Conservation (phyloP, 2,888 invertebrate species). For the Temnothorax unifasciatus region DNA sequence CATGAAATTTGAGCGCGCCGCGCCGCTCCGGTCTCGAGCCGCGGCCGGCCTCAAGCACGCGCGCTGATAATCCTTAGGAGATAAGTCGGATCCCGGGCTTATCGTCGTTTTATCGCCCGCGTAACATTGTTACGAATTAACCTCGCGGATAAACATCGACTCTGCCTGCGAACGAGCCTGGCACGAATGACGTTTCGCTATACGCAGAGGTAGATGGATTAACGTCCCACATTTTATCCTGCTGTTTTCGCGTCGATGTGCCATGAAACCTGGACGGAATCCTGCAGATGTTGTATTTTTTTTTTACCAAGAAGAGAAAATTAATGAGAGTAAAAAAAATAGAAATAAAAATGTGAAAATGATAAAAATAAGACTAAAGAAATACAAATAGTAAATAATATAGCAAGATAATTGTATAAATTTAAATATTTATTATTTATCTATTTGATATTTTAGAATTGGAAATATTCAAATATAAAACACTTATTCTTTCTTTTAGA, state of each 20-base stretch:
- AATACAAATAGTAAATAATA: neutral
- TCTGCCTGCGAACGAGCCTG: neutral
- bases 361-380: neutral
- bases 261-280: neutral
- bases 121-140: constrained; percentile 55
- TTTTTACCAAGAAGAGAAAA: neutral
- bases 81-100: constrained; percentile 43
- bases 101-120: constrained; percentile 50
- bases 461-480: neutral
- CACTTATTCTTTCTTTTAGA: neutral
- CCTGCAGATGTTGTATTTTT: neutral
- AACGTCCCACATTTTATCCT: constrained; percentile 6
- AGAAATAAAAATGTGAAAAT: neutral
- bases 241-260: neutral
- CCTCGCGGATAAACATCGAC: constrained; percentile 46
- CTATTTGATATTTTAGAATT: neutral
- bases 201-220: constrained; percentile 21
- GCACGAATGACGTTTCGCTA: constrained; percentile 17
- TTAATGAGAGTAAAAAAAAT: neutral
- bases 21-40: neutral
- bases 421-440: neutral
- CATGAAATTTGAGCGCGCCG: constrained; percentile 43
- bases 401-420: neutral
- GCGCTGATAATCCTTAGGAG: constrained; percentile 42
- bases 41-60: constrained; percentile 21